These are phyloP conservation scores for Ostrea edulis DNA, from an alignment of 1,140 invertebrate species.

Conservation along the genomic window DNA sequence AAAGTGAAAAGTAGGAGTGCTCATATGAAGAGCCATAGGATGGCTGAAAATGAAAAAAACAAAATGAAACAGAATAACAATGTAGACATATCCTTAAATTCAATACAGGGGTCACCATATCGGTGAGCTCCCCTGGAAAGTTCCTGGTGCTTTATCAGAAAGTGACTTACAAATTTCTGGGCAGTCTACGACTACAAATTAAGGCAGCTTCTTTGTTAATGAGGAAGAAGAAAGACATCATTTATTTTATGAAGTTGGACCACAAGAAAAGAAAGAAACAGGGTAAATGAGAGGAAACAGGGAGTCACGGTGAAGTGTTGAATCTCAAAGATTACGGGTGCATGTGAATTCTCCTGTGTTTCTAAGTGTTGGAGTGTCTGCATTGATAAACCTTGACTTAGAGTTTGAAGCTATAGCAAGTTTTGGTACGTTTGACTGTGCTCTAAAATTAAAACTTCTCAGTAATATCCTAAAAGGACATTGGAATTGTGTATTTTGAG, in stretches of 20 bases:
- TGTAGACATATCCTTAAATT: slow-evolving; percentile 45
- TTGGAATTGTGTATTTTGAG: not conserved
- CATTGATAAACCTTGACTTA: not conserved
- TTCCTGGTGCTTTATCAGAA: slow-evolving; percentile 32
- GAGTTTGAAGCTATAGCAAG: not conserved
- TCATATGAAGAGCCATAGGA: slow-evolving; percentile 96
- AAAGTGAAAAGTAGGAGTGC: slow-evolving; percentile 99
- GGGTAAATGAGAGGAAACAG: not conserved
- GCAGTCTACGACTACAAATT: slow-evolving; percentile 31
- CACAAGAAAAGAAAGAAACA: slow-evolving; percentile 9
- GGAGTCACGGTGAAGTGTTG: not conserved
- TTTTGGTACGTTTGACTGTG: not conserved
- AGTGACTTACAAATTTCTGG: not conserved
- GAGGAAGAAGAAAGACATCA: slow-evolving; percentile 19
- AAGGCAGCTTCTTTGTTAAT: slow-evolving; percentile 11
- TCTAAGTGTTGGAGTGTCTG: not conserved
- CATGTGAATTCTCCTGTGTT: not conserved
- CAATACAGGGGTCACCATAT: slow-evolving; percentile 44
- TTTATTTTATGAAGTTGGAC: not conserved
- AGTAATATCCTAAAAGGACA: not conserved
- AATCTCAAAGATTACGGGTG: slow-evolving; percentile 23
- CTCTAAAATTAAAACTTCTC: not conserved
- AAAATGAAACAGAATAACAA: slow-evolving; percentile 54
- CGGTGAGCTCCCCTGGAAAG: slow-evolving; percentile 12
- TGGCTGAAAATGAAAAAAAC: slow-evolving; percentile 70